Conservation (phyloP, 2,113 vertebrate species). For the Oxygymnocypris stewartii region DNA sequence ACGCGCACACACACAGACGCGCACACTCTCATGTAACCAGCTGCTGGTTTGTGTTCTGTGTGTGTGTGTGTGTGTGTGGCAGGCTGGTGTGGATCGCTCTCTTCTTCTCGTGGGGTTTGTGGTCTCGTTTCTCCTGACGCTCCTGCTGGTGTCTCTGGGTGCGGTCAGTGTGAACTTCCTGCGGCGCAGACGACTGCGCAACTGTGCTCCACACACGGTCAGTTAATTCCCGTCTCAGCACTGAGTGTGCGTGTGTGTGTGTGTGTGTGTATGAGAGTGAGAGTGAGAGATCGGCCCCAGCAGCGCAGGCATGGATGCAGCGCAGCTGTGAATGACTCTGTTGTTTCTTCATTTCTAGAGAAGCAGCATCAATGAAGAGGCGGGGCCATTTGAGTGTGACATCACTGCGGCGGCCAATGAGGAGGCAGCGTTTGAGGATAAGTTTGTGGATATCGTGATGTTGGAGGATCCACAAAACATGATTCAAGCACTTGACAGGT, state of each 20-base stretch:
- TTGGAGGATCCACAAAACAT: slow-evolving; percentile 84
- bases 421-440: slow-evolving; percentile 80
- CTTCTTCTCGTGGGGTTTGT: not conserved
- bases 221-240: not conserved
- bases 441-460: slow-evolving; percentile 82
- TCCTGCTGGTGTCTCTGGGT: not conserved
- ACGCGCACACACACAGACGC: not conserved
- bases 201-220: not conserved
- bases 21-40: not conserved
- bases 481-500: slow-evolving; percentile 88
- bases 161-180: not conserved
- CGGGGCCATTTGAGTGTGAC: slow-evolving; percentile 74
- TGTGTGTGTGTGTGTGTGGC: not conserved
- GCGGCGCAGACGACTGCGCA: not conserved
- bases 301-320: too few species aligned
- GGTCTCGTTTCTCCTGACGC: not conserved
- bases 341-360: slow-evolving; percentile 52
- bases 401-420: slow-evolving; percentile 76
- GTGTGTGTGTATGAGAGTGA: too few species aligned
- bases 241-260: not conserved
- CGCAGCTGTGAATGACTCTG: not conserved
- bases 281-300: too few species aligned
- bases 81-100: not conserved
- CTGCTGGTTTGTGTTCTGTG: too few species aligned
- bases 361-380: slow-evolving; percentile 59